These are phyloP conservation scores for Pavo muticus DNA, from an alignment of 2,113 vertebrate species.

Conservation along the genomic window DNA sequence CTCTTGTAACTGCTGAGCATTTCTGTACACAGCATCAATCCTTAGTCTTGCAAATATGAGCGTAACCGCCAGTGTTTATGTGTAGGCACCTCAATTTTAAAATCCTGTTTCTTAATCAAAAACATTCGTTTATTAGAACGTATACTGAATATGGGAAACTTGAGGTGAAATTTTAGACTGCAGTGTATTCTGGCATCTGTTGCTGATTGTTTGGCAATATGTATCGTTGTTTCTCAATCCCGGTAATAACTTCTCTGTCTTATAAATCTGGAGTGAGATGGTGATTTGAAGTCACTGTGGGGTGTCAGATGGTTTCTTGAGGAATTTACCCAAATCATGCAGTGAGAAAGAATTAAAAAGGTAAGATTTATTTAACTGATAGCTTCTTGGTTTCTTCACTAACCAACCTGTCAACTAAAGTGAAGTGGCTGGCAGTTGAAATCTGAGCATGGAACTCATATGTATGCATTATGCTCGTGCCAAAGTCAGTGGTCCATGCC, in stretches of 20 bases:
- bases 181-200: neutral
- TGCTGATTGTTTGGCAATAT: neutral
- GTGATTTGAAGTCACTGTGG: neutral
- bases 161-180: neutral
- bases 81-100: neutral
- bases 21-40: neutral
- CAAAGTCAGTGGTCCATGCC: rapidly evolving
- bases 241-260: neutral
- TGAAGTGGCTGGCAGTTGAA: neutral
- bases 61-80: neutral
- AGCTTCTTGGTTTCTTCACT: neutral
- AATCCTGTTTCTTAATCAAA: neutral
- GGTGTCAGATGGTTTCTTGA: neutral
- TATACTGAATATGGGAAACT: rapidly evolving
- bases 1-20: too few relatives aligned
- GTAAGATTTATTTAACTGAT: neutral
- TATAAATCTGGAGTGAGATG: neutral
- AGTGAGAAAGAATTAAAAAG: neutral
- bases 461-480: rapidly evolving
- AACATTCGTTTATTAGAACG: neutral
- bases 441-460: neutral
- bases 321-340: neutral
- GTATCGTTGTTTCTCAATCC: neutral
- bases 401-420: neutral
- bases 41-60: neutral